These are phyloP conservation scores for Scortum barcoo DNA, from an alignment of 2,113 vertebrate genomes.

Conservation along the genomic window DNA sequence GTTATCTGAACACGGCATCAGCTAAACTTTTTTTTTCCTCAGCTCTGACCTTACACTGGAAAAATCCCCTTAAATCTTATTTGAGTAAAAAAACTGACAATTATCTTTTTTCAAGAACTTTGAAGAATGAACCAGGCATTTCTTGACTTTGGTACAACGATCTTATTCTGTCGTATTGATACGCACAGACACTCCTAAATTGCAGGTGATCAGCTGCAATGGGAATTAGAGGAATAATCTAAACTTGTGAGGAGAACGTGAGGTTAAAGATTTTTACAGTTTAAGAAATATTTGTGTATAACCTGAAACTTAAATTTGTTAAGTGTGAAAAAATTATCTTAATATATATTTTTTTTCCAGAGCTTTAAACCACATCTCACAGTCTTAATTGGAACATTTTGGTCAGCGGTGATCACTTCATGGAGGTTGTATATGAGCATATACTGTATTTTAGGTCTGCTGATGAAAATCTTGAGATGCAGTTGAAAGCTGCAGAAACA, in stretches of 20 bases:
- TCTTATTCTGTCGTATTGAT: too few relatives aligned
- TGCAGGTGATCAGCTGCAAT: too few relatives aligned
- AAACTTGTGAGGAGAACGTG: too few relatives aligned
- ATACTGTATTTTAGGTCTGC: neutral
- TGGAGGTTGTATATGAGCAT: too few relatives aligned
- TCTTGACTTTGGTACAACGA: too few relatives aligned
- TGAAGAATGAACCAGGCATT: too few relatives aligned
- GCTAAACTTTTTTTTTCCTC: neutral
- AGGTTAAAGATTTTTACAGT: neutral
- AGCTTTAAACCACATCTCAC: neutral
- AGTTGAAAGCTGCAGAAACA: neutral
- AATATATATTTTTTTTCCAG: neutral
- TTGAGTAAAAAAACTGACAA: too few relatives aligned
- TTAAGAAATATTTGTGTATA: neutral
- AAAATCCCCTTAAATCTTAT: neutral
- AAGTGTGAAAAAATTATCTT: neutral
- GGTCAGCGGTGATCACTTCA: too few relatives aligned
- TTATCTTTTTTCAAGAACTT: too few relatives aligned
- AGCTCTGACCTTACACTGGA: neutral
- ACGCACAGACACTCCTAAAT: too few relatives aligned
- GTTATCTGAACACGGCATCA: neutral
- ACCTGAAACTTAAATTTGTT: neutral
- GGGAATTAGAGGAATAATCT: too few relatives aligned
- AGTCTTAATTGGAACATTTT: neutral
- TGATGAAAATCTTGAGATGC: neutral